phyloP scores from a whole-genome alignment of 1,140 invertebrate species.

The Monomorium pharaonis region DNA sequence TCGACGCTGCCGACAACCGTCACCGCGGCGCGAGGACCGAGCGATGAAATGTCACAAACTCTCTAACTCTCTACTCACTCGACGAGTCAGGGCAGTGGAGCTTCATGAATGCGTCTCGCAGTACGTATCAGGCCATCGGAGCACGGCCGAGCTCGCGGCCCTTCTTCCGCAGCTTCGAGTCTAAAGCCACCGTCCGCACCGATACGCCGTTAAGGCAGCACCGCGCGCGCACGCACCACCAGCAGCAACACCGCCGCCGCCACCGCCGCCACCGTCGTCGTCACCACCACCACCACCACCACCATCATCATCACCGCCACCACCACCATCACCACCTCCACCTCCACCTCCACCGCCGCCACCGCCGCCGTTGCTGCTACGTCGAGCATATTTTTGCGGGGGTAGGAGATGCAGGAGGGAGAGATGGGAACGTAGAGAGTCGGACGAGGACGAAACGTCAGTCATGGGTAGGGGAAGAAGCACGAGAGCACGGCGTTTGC shows the following conservation, averaged over 20 bases:
- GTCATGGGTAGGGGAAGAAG: slow-evolving; percentile 54
- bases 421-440: slow-evolving; percentile 10
- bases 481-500: slow-evolving; percentile 39
- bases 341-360: slow-evolving; percentile 20
- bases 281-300: not conserved
- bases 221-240: slow-evolving; percentile 66
- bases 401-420: not conserved
- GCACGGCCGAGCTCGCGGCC: slow-evolving; percentile 75
- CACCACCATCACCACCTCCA: slow-evolving; percentile 22
- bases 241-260: slow-evolving; percentile 16
- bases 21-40: not conserved
- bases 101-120: slow-evolving; percentile 80
- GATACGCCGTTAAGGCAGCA: slow-evolving; percentile 66
- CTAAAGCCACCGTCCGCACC: slow-evolving; percentile 71
- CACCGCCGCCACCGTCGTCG: not conserved
- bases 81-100: slow-evolving; percentile 83
- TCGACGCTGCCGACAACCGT: not conserved
- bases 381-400: slow-evolving; percentile 56
- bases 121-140: slow-evolving; percentile 80
- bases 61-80: slow-evolving; percentile 79
- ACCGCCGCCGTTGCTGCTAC: slow-evolving; percentile 42
- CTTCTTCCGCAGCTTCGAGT: slow-evolving; percentile 71
- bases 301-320: not conserved
- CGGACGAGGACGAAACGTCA: not conserved
- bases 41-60: slow-evolving; percentile 50